Conservation (phyloP, 2,888 invertebrate genomes). For the Aleiodes testaceus region DNA sequence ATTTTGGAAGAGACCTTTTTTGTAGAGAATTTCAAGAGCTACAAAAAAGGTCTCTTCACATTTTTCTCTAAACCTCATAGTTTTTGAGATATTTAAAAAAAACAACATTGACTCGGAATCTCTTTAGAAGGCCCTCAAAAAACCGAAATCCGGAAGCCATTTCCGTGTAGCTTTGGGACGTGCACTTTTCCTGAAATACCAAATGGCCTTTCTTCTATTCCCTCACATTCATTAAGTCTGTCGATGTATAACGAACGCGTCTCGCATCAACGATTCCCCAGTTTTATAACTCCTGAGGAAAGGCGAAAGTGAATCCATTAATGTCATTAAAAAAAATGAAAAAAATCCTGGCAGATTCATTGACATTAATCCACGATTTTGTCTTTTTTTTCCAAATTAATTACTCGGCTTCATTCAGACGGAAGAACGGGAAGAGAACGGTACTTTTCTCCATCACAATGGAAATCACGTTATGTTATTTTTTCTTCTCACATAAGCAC, state of each 20-base stretch:
- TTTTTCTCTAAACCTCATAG: no score
- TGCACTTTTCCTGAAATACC: background rate
- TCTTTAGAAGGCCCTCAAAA: background rate
- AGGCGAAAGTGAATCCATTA: conserved; percentile 44
- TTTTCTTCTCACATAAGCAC: conserved; percentile 27
- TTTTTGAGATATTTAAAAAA: no score
- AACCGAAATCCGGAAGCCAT: conserved; percentile 25
- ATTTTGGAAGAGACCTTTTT: no score
- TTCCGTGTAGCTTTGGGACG: background rate
- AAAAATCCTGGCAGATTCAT: no score
- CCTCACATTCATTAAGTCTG: conserved; percentile 12
- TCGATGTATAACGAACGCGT: conserved; percentile 37
- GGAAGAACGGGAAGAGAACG: conserved; percentile 23
- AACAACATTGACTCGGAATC: no score
- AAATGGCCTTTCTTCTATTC: conserved; percentile 27
- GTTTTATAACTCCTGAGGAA: conserved; percentile 36
- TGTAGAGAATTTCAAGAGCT: no score
- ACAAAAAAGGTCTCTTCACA: no score
- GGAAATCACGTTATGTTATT: conserved; percentile 17
- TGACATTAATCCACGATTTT: no score
- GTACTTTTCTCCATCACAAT: conserved; percentile 19
- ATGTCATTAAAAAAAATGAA: no score
- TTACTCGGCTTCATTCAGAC: conserved; percentile 17
- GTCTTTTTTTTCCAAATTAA: background rate
- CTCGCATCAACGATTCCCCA: conserved; percentile 36